Percentiles rank a stretch among this genome's conserved stretches.
phyloP scores from a whole-genome alignment of 2,113 vertebrate genomes.

The Varanus komodoensis region DNA sequence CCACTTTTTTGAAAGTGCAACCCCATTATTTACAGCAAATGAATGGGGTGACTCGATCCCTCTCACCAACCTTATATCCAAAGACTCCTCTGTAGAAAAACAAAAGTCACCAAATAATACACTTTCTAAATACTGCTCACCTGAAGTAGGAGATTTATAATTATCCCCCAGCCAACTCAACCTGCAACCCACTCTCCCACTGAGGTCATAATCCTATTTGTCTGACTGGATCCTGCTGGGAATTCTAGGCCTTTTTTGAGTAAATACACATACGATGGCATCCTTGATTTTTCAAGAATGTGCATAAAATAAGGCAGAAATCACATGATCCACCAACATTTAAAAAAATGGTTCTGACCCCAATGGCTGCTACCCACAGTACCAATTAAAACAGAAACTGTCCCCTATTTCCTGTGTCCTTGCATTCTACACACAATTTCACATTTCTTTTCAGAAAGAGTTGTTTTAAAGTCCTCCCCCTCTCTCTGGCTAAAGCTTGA shows the following conservation, averaged over 20 bases:
- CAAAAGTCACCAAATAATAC: background rate
- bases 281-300: background rate
- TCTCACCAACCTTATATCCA: background rate
- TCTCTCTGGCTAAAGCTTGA: no score
- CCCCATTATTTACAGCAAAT: background rate
- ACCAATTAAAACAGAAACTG: background rate
- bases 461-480: no score
- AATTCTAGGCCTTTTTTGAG: no score
- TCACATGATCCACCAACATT: background rate
- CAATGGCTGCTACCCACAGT: no score
- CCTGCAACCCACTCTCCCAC: background rate
- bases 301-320: background rate
- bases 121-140: background rate
- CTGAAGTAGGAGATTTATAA: background rate
- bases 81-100: no score
- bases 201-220: background rate
- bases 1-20: background rate
- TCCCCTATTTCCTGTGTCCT: background rate
- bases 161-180: no score
- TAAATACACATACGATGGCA: no score
- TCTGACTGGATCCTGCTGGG: no score
- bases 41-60: background rate
- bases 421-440: background rate
- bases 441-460: background rate
- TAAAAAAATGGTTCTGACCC: background rate